Evolutionary conservation across 2,888 invertebrate genomes (phyloP).

Genomic region (Reticulitermes lucifugus): DNA sequence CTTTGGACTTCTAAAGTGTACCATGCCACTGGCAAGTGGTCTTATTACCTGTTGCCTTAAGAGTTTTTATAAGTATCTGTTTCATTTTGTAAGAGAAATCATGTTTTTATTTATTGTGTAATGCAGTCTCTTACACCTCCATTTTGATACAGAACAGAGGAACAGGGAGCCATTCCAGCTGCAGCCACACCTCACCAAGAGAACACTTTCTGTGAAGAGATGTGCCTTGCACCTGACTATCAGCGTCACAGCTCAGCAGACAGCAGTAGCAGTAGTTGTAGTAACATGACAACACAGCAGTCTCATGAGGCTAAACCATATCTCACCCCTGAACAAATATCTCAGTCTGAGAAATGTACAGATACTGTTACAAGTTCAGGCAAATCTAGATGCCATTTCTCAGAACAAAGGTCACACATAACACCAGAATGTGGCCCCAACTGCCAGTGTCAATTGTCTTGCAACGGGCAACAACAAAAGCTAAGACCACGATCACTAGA

Average conservation of each 20-base stretch:
- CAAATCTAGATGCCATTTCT: not conserved
- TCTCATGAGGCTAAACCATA: not conserved
- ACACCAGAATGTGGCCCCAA: not conserved
- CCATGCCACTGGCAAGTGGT: no score
- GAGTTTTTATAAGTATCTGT: no score
- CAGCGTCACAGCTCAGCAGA: constrained; percentile 51
- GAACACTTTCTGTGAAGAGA: constrained; percentile 52
- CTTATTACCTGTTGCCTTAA: no score
- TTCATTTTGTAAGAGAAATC: no score
- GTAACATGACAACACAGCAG: constrained; percentile 27
- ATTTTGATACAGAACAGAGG: constrained; percentile 29
- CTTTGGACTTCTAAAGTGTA: no score
- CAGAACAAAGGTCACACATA: not conserved
- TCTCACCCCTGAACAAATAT: not conserved
- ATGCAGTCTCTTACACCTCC: not conserved
- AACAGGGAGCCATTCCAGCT: not conserved
- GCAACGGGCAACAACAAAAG: not conserved
- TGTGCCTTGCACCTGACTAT: constrained; percentile 39
- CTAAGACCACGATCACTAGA: constrained; percentile 22
- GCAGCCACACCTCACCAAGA: not conserved
- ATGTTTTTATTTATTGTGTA: no score
- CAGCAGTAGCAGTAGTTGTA: constrained; percentile 48
- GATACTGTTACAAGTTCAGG: constrained; percentile 3
- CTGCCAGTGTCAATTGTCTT: not conserved
- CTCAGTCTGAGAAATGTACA: not conserved